Percentiles rank a stretch among this genome's conserved stretches.
Conservation (phyloP, 1,140 invertebrate species). For the Calephelis nemesis region DNA sequence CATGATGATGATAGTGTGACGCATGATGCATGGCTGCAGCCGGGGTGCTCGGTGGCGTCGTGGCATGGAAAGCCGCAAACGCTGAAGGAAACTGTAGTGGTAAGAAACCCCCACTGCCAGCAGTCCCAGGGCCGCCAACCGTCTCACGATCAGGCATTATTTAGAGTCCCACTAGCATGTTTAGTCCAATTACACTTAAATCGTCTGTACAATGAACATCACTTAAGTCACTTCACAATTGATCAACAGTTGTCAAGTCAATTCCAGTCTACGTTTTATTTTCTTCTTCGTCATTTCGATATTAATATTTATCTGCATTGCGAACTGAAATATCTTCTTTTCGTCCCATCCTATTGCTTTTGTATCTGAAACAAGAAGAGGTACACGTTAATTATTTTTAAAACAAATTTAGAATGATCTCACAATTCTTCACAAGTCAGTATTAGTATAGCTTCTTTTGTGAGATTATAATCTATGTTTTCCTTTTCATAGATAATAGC, state of each 20-base stretch:
- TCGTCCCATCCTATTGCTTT: conserved; percentile 38
- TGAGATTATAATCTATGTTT: no score
- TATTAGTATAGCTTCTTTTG: no score
- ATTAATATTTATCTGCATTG: conserved; percentile 44
- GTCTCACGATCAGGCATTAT: conserved; percentile 79
- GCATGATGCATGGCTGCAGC: conserved; percentile 69
- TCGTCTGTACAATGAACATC: conserved; percentile 28
- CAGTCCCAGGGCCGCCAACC: conserved; percentile 67
- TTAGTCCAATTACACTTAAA: conserved; percentile 34
- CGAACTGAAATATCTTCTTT: conserved; percentile 26
- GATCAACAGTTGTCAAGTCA: conserved; percentile 56
- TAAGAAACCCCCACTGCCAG: conserved; percentile 69
- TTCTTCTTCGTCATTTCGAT: conserved; percentile 47
- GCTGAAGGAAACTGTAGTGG: conserved; percentile 83
- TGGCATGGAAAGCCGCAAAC: conserved; percentile 81
- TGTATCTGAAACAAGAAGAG: conserved; percentile 51
- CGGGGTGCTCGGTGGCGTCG: conserved; percentile 67
- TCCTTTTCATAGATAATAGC: no score
- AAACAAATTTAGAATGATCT: neutral
- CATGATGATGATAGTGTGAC: conserved; percentile 71
- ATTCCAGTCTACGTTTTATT: conserved; percentile 55
- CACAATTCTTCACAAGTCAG: no score
- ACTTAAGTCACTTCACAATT: conserved; percentile 28
- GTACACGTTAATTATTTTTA: neutral
- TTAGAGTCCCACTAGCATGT: conserved; percentile 54